phyloP scores from a whole-genome alignment of 2,113 vertebrate genomes.

The Dermatemys mawii region DNA sequence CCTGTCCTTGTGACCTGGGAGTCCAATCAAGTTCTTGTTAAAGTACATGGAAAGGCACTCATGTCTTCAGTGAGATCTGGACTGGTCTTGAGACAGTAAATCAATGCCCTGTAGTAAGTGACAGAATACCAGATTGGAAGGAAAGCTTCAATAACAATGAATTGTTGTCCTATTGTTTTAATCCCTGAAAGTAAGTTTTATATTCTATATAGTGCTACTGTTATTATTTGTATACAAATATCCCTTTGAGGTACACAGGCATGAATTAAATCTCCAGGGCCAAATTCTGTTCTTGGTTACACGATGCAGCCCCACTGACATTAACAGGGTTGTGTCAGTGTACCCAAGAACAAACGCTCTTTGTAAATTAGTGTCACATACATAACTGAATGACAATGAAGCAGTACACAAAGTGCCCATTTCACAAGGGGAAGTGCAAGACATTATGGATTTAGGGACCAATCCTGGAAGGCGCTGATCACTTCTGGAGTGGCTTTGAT shows the following conservation, averaged over 20 bases:
- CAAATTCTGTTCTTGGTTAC: fast-evolving
- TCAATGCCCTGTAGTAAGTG: not conserved
- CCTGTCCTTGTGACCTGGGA: fast-evolving
- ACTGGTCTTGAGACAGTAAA: not conserved
- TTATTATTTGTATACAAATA: not conserved
- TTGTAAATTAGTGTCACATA: not conserved
- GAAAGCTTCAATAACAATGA: not conserved
- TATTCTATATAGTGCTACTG: not conserved
- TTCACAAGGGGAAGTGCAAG: not conserved
- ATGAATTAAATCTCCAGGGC: not conserved
- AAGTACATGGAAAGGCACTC: fast-evolving
- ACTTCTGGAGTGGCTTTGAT: not conserved
- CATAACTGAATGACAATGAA: not conserved
- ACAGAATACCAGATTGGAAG: not conserved
- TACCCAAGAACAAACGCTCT: not conserved
- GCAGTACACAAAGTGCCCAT: not conserved
- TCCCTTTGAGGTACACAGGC: not conserved
- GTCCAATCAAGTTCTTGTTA: not conserved
- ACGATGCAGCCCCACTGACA: fast-evolving
- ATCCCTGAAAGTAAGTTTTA: not conserved
- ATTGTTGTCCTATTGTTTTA: fast-evolving
- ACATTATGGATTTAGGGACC: not conserved
- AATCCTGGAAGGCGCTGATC: not conserved
- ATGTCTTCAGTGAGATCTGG: not conserved
- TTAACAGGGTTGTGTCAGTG: not conserved